These are phyloP conservation scores for Lasiommata megera DNA, from an alignment of 2,888 invertebrate species.

Conservation along the genomic window DNA sequence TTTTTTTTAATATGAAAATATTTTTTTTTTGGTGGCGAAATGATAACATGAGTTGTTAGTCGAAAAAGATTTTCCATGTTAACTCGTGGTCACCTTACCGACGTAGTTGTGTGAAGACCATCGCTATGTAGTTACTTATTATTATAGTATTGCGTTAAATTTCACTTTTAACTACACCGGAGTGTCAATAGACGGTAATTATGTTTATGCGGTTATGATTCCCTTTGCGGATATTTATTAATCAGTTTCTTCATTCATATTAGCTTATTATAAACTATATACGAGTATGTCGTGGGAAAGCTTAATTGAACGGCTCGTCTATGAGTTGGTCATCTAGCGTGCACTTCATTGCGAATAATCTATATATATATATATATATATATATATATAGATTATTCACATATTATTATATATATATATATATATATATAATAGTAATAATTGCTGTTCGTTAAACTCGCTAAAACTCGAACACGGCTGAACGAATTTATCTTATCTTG, in stretches of 20 bases:
- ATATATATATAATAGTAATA: too few relatives aligned
- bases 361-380: too few relatives aligned
- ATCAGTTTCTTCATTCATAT: background rate
- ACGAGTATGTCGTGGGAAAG: background rate
- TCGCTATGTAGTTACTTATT: constrained; percentile 16
- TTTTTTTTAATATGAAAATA: background rate
- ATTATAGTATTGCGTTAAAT: constrained; percentile 21
- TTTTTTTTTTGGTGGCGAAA: too few relatives aligned
- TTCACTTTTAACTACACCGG: constrained; percentile 24
- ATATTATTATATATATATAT: too few relatives aligned
- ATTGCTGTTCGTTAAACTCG: too few relatives aligned
- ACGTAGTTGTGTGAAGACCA: constrained; percentile 10
- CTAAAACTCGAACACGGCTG: too few relatives aligned
- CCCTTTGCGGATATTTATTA: background rate
- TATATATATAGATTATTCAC: too few relatives aligned
- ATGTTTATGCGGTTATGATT: constrained; percentile 8
- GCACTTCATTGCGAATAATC: too few relatives aligned
- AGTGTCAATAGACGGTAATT: background rate
- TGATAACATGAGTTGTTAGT: too few relatives aligned
- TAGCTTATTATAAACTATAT: background rate
- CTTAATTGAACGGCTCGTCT: background rate
- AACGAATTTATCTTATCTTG: too few relatives aligned
- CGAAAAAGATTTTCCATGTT: background rate
- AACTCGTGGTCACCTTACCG: constrained; percentile 6
- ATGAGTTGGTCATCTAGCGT: too few relatives aligned